phyloP scores from a whole-genome alignment of 2,113 vertebrate species.

The Nyctibius bracteatus region DNA sequence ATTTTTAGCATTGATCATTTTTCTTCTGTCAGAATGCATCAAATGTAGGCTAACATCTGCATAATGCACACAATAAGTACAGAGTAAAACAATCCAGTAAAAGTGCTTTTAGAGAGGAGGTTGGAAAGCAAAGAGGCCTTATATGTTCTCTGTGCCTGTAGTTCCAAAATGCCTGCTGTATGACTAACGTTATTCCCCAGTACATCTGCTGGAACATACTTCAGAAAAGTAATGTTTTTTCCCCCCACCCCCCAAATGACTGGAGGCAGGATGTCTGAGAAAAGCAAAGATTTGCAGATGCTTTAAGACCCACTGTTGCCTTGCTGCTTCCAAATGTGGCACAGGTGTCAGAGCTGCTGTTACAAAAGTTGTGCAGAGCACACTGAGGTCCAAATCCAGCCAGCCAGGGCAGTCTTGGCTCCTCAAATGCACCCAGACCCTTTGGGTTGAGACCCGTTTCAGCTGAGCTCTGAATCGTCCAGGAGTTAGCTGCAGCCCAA shows the following conservation, averaged over 20 bases:
- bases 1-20: neutral
- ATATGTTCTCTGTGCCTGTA: neutral
- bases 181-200: neutral
- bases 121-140: neutral
- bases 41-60: neutral
- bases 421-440: neutral
- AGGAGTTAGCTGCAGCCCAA: neutral
- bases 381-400: neutral
- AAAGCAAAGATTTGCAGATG: neutral
- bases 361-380: neutral
- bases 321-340: neutral
- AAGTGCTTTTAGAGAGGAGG: neutral
- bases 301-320: neutral
- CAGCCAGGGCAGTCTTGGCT: neutral
- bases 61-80: neutral
- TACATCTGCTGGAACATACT: neutral
- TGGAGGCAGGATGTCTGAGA: neutral
- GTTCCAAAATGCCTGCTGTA: neutral
- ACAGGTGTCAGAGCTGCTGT: neutral
- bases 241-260: neutral
- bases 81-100: neutral
- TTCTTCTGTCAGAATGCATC: neutral
- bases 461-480: neutral
- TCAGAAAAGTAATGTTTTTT: neutral
- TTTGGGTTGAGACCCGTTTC: neutral